These are phyloP conservation scores for Hypotaenidia philippensis DNA, from an alignment of 2,797 vertebrate genomes.

Conservation along the genomic window DNA sequence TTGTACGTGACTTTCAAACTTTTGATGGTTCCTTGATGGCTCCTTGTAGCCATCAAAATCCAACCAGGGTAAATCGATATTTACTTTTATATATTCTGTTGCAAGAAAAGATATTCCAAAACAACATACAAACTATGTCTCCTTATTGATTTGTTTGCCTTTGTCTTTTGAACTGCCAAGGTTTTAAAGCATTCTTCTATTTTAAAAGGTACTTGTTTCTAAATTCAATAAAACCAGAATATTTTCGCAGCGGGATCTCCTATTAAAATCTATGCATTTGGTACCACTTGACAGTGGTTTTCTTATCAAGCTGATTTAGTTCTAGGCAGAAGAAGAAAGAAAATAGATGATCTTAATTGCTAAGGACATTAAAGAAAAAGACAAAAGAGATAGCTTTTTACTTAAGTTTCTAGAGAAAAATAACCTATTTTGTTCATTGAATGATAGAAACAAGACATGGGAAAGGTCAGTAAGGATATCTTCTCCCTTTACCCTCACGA, in stretches of 20 bases:
- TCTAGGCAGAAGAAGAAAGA: not conserved
- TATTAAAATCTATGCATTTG: not conserved
- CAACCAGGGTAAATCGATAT: constrained; percentile 30
- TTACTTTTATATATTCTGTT: constrained; percentile 31
- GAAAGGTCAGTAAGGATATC: not conserved
- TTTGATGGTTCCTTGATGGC: not conserved
- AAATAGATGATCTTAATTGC: not conserved
- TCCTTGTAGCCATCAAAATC: constrained; percentile 31
- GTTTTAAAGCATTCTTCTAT: constrained; percentile 24
- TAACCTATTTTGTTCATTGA: not conserved
- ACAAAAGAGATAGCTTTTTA: not conserved
- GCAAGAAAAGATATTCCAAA: constrained; percentile 23
- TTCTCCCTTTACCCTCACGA: not conserved
- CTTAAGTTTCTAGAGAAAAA: constrained; percentile 5
- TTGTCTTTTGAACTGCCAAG: constrained; percentile 22
- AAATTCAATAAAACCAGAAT: constrained; percentile 26
- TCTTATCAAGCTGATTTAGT: not conserved
- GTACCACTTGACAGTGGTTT: not conserved
- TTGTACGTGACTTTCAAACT: constrained; percentile 25
- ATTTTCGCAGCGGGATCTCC: not conserved
- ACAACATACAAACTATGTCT: not conserved
- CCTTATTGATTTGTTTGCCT: constrained; percentile 38
- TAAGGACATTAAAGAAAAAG: not conserved
- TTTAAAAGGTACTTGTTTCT: constrained; percentile 7
- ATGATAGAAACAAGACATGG: not conserved